Percentiles rank a stretch among this genome's conserved stretches.
Evolutionary conservation across 1,140 invertebrate species (phyloP).

Genomic region (Pygmarrhopalites habei): DNA sequence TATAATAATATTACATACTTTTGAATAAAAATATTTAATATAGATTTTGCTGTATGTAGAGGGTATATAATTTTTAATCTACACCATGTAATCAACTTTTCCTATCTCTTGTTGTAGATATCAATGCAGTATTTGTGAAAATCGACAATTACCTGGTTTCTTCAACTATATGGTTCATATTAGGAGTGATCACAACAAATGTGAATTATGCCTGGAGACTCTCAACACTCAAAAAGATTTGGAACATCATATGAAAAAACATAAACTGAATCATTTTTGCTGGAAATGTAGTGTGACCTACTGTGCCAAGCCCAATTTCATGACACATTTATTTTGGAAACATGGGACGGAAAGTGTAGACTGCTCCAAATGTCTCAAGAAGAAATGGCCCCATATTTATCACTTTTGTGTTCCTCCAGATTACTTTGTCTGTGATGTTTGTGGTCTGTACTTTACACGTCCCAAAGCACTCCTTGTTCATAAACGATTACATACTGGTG

Average conservation of each 20-base stretch:
- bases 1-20: too few relatives aligned
- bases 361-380: slow-evolving; percentile 75
- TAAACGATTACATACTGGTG: slow-evolving; percentile 54
- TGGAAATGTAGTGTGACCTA: slow-evolving; percentile 77
- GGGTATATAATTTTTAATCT: too few relatives aligned
- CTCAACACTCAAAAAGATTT: slow-evolving; percentile 67
- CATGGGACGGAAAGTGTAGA: slow-evolving; percentile 77
- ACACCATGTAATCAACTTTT: too few relatives aligned
- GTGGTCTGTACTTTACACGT: slow-evolving; percentile 60
- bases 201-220: slow-evolving; percentile 74
- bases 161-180: slow-evolving; percentile 79
- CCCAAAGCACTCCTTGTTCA: slow-evolving; percentile 75
- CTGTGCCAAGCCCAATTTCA: slow-evolving; percentile 75
- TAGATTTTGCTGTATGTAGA: too few relatives aligned
- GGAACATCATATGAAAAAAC: slow-evolving; percentile 71
- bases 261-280: slow-evolving; percentile 74
- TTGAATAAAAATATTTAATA: too few relatives aligned
- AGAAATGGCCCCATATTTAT: slow-evolving; percentile 83
- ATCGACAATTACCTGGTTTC: slow-evolving; percentile 58
- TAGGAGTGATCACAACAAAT: slow-evolving; percentile 68
- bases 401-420: slow-evolving; percentile 76
- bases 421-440: slow-evolving; percentile 70
- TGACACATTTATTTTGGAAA: slow-evolving; percentile 82
- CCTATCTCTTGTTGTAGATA: too few relatives aligned
- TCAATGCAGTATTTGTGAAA: slow-evolving; percentile 34